phyloP scores from a whole-genome alignment of 2,888 invertebrate species.

The Saturnia pavonia region DNA sequence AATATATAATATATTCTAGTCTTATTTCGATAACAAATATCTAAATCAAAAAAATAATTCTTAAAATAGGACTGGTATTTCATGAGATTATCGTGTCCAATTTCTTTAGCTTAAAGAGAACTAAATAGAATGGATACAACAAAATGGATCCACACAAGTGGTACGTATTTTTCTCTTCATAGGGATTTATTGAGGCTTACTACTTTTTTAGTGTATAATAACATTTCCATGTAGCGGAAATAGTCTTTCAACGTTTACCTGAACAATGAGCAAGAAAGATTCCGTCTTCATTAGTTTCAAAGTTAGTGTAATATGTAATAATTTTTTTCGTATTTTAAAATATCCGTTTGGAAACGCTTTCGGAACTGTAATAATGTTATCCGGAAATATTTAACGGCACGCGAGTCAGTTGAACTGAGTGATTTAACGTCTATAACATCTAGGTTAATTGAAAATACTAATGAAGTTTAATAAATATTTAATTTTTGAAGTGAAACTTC shows the following conservation, averaged over 20 bases:
- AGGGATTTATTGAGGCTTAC: background rate
- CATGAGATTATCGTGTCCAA: too few species aligned
- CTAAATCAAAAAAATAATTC: too few species aligned
- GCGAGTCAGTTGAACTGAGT: slow-evolving; percentile 38
- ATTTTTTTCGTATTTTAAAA: slow-evolving; percentile 41
- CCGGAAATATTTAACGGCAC: slow-evolving; percentile 46
- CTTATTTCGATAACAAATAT: too few species aligned
- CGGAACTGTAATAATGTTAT: slow-evolving; percentile 42
- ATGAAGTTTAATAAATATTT: too few species aligned
- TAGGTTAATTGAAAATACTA: background rate
- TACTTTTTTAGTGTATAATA: background rate
- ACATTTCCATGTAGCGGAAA: slow-evolving; percentile 61
- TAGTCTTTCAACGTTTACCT: slow-evolving; percentile 66
- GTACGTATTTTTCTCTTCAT: background rate
- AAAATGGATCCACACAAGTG: too few species aligned
- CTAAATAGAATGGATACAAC: too few species aligned
- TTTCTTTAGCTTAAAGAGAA: too few species aligned
- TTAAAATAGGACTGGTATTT: too few species aligned
- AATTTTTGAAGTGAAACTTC: too few species aligned
- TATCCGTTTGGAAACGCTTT: slow-evolving; percentile 37
- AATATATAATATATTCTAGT: too few species aligned
- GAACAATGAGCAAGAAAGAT: slow-evolving; percentile 48
- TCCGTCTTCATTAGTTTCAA: slow-evolving; percentile 38
- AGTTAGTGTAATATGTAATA: slow-evolving; percentile 25
- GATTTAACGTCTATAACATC: slow-evolving; percentile 18